Evolutionary conservation across 2,888 invertebrate species (phyloP), one percentile per base, ranked within the genome.

Genomic region (Campoplex capitator): DNA sequence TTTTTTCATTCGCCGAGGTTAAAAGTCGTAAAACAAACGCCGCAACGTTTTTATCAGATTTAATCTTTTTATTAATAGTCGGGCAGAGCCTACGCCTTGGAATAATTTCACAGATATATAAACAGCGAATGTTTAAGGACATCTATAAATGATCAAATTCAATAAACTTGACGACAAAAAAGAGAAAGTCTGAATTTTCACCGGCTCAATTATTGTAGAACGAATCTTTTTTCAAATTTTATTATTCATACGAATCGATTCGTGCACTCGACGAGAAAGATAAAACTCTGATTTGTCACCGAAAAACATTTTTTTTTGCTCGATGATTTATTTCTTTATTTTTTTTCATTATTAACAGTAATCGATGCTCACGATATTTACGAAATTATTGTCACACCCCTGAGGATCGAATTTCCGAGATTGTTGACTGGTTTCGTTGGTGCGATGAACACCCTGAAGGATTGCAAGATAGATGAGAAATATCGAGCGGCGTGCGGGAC

Each of bases 401-500:
- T 28, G 18, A 51, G 1, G 18, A n/a, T 18, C 51, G 4, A 32
- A 32, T 58, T 58, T 13, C 62, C 62, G 4, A 13, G 16, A 16
- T 16, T 16, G 32, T 13, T 58, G 28, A 13, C 3, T 6, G 28
- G 13, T 48, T 48, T 32, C 3, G 18, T 51, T 11, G 0, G 70
- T 71, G 9, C 28, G 18, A 1, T 0, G 23, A 18, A 16, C 0
- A 42, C 42, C 23, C 38, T 74, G 16, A 42, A 75, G 56, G 58
- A 45, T 75, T 16, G 28, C n/a, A 42, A 38, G 42, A 32, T 16
- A 16, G 23, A 35, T 32, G 58, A 42, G 28, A 58, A 58, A 16
- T 35, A 56, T 42, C 42, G 38, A 42, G 32, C 32, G 16, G 32
- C 16, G 62, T 78, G 42, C 74, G 78, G 54, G 28, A 16, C 56